Base-by-base conservation (phyloP, 2,113 vertebrate genomes). In the Anthoscopus minutus region DNA sequence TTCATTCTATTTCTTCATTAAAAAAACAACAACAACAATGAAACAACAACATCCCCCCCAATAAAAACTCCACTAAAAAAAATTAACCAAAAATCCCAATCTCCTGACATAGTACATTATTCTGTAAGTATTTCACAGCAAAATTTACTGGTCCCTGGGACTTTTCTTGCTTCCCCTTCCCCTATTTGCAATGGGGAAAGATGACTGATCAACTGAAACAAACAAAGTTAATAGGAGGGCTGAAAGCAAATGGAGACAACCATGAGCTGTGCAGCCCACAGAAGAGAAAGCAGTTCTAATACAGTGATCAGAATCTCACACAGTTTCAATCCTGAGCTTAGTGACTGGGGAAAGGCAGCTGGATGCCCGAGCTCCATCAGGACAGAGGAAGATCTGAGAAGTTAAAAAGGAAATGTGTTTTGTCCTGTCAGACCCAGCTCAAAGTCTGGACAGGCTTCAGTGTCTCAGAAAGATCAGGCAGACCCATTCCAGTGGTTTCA, bases 41-140 rank as follows among this genome's bases (percentile, higher is more conserved):
- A 37, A 60, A 25, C 15, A 47, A 31, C n/a, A 58, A 47, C 15
- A 5, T 6, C 1, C 1, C 8, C 6, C 9, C 11, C 4, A 11
- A 33, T 20, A 47, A 37, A 28, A 15, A 16, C 15, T 13, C 2
- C 11, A 15, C 10, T 19, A 37, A 30, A 74, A 45, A 47, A 23
- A 3, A 4, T 20, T 37, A 64, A 35, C 17, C 7, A 45, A 62
- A 56, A 66, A 47, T n/a, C 28, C 17, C 25, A 37, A 42, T 2
- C 2, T 1, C 2, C 4, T 12, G 7, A 56, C 72, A 4, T 50
- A 70, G 8, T 15, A 38, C 22, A 30, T 30, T 87, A 73, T 51
- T 28, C n/a, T 80, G 7, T 13, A 70, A 53, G 28, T 40, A 62
- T 45, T 74, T 15, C 31, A 25, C 47, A 67, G 22, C 5, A 83